Evolutionary conservation across 2,797 vertebrate genomes (phyloP).

Genomic region (Mormyrus proboscirostris): DNA sequence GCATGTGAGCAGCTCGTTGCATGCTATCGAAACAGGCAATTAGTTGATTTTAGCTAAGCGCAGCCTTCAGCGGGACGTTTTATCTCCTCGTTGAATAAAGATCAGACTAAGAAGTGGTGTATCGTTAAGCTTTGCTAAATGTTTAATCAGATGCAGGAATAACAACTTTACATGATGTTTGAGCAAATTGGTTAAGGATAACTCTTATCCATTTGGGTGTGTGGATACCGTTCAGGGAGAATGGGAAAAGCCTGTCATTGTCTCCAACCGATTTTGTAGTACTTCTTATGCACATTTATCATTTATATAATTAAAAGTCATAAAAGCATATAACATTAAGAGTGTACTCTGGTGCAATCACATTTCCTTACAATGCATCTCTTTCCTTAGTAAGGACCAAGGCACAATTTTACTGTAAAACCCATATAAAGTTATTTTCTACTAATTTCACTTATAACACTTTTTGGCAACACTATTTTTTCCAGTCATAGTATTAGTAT

Average conservation of each 20-base stretch:
- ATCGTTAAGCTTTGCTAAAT: slow-evolving; percentile 1
- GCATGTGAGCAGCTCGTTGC: background rate
- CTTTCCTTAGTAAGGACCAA: background rate
- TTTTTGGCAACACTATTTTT: background rate
- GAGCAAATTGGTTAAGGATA: background rate
- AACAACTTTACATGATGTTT: slow-evolving; percentile 4
- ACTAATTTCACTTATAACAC: background rate
- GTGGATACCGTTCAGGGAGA: background rate
- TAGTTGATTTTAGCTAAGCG: slow-evolving; percentile 7
- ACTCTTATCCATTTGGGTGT: background rate
- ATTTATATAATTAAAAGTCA: background rate
- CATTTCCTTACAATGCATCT: background rate
- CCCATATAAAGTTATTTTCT: background rate
- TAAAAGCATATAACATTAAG: background rate
- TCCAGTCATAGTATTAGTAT: background rate
- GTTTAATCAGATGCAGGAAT: slow-evolving; percentile 5
- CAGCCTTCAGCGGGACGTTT: background rate
- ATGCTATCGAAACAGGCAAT: background rate
- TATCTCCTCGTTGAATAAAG: slow-evolving; percentile 1
- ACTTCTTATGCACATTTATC: background rate
- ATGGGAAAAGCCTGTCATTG: background rate
- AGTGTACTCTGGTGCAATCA: background rate
- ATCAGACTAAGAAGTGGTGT: background rate
- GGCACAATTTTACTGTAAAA: background rate
- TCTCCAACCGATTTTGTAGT: background rate